Conservation (phyloP, 2,113 vertebrate genomes). For the Sinocyclocheilus anshuiensis region DNA sequence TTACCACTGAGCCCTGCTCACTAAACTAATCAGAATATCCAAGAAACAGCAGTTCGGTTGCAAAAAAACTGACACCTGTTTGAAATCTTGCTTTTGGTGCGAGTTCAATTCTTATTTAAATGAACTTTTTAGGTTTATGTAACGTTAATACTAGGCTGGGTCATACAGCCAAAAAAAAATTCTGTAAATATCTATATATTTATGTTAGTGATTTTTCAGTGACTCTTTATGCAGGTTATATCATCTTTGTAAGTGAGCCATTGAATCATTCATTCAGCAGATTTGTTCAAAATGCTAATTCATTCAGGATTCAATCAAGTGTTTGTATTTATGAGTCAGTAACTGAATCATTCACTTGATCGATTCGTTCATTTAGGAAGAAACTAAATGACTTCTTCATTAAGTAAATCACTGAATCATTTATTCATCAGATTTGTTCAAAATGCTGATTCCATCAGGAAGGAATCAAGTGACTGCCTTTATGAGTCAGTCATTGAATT, state of each 20-base stretch:
- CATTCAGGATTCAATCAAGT: neutral
- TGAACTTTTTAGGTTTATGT: neutral
- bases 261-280: neutral
- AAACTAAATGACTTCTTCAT: neutral
- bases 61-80: neutral
- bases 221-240: neutral
- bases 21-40: neutral
- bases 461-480: neutral
- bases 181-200: neutral
- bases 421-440: neutral
- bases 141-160: neutral
- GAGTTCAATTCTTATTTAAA: neutral
- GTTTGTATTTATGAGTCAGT: neutral
- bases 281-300: neutral
- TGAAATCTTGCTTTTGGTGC: neutral
- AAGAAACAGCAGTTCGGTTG: neutral
- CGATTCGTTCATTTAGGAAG: neutral
- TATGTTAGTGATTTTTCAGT: neutral
- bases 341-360: neutral
- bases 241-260: neutral
- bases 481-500: neutral
- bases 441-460: neutral
- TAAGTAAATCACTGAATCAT: neutral
- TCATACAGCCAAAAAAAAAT: neutral
- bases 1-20: neutral